Base-by-base conservation (phyloP, 2,113 vertebrate species). In the Dipodomys merriami region DNA sequence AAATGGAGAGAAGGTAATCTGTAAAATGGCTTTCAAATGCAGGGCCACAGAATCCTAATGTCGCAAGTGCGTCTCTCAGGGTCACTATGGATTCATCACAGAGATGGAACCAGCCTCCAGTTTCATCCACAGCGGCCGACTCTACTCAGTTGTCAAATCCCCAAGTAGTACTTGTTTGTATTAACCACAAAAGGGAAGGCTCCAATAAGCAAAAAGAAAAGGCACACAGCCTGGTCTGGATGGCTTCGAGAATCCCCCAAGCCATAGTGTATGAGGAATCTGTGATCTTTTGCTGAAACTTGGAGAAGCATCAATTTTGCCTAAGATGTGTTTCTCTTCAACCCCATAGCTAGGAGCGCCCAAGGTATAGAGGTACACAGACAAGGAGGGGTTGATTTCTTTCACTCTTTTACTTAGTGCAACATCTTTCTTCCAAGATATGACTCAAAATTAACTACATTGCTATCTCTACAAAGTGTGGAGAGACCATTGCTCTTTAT, bases 21-120 rank as follows among this genome's bases (percentile, higher is more conserved):
- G 27, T 7, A 49, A 72, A 87, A 85, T 3, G 3, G 39, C 6
- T 82, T 90, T 35, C 71, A 74, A 73, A 73, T 5, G 60, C 60
- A 53, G 5, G 29, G 12, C n/a, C 15, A 49, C 1, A 33, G 33
- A 65, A 18, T 15, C 15, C 10, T 3, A 53, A n/a, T 39, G 19
- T 39, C 49, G 4, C 27, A 30, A 53, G 30, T 35, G 12, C 10
- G 20, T 83, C 11, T 68, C 62, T 69, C 67, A 4, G 57, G 16
- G 6, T 29, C 27, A 1, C 10, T 3, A 25, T 33, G 4, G 29
- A 8, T 10, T 46, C 0, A 0, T 4, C 19, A 85, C 7, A 23
- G n/a, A 73, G 84, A 23, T 6, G 22, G 35, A 76, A 12, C 57
- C 1, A 64, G 4, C 19, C 4, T 13, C 33, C 0, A 29, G 3